These are phyloP conservation scores for Aelia acuminata DNA, from an alignment of 2,888 invertebrate species.

Conservation along the genomic window DNA sequence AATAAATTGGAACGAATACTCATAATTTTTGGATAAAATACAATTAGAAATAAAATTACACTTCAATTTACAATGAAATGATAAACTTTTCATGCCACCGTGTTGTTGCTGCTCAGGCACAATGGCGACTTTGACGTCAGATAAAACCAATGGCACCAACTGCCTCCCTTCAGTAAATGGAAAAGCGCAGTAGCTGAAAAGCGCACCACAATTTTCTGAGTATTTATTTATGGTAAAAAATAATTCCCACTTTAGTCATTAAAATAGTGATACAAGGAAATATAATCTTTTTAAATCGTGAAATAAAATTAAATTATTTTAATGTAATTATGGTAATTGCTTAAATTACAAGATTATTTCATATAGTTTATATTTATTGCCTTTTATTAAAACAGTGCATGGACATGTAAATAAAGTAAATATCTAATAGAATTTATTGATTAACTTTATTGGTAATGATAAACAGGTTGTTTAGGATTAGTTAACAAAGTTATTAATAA, in stretches of 20 bases:
- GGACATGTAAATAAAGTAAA: too few species aligned
- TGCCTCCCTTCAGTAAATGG: not conserved
- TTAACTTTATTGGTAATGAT: too few species aligned
- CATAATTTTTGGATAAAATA: slow-evolving; percentile 64
- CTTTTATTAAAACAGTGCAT: not conserved
- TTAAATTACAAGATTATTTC: not conserved
- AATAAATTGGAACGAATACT: slow-evolving; percentile 64
- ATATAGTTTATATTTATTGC: not conserved
- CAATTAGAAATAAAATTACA: slow-evolving; percentile 61
- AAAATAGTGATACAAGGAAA: too few species aligned
- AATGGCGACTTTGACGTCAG: slow-evolving; percentile 56
- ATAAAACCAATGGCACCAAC: slow-evolving; percentile 39
- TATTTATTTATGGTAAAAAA: not conserved
- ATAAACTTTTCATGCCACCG: slow-evolving; percentile 60
- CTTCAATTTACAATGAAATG: slow-evolving; percentile 57
- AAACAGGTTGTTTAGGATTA: too few species aligned
- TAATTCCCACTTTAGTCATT: not conserved
- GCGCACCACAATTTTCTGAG: not conserved
- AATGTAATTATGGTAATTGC: not conserved
- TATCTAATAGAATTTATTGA: too few species aligned
- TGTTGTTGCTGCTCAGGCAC: slow-evolving; percentile 21
- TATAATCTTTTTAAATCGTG: not conserved
- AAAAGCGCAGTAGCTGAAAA: not conserved
- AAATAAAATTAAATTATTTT: not conserved
- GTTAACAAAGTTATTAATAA: too few species aligned